Percentiles rank a stretch among this genome's conserved stretches.
phyloP scores from a whole-genome alignment of 2,797 vertebrate species.

The Poecile montanus region DNA sequence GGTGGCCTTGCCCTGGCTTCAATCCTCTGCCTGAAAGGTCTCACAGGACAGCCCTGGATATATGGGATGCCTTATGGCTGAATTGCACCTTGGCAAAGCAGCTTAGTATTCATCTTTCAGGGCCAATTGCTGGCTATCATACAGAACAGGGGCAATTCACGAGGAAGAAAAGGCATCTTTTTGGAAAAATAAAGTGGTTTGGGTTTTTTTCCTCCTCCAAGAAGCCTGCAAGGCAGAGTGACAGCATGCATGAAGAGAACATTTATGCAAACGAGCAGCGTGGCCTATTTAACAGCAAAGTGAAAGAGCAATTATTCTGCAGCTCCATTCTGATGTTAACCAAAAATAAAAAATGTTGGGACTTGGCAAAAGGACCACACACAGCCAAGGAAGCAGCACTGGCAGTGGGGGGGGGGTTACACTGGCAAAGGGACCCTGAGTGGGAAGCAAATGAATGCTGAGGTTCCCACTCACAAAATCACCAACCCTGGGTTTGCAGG shows the following conservation, averaged over 20 bases:
- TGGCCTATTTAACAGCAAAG: constrained; percentile 53
- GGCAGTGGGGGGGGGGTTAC: background rate
- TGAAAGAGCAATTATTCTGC: constrained; percentile 50
- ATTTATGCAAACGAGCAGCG: background rate
- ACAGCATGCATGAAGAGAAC: constrained; percentile 29
- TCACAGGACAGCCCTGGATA: background rate
- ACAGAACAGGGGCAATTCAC: constrained; percentile 12
- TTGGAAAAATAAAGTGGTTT: background rate
- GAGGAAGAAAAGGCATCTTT: constrained; percentile 8
- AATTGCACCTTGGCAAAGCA: constrained; percentile 27
- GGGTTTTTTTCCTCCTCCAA: background rate
- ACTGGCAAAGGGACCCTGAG: background rate
- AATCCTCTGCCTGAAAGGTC: background rate
- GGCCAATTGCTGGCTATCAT: background rate
- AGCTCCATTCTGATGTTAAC: constrained; percentile 36
- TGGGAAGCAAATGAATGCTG: background rate
- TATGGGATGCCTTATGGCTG: background rate
- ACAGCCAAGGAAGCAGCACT: background rate
- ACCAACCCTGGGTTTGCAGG: background rate
- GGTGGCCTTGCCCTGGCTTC: background rate
- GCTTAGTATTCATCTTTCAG: background rate
- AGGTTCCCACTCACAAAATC: background rate
- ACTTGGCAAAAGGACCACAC: constrained; percentile 18
- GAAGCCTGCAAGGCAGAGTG: background rate
- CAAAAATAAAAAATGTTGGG: background rate